Base-by-base conservation (phyloP, 2,797 vertebrate genomes). In the Nannoperca obscura region DNA sequence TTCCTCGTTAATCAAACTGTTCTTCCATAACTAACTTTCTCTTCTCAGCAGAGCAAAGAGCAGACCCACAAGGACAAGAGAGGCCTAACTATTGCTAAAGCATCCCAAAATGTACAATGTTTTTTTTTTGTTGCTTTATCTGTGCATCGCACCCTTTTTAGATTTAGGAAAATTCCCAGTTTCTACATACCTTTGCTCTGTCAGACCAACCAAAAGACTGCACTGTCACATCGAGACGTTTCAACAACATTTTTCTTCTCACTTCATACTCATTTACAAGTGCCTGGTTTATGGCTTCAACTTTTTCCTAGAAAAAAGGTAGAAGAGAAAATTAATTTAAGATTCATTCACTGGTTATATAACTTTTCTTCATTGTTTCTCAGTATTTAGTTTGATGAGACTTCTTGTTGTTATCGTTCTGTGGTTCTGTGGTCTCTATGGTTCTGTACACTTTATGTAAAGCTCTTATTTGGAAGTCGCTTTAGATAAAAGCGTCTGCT, bases 141-240 rank as follows among this genome's bases (percentile, higher is more conserved):
- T 15, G n/a, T 3, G 27, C 1, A 24, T n/a, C 24, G 32, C 42
- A 14, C 0, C 8, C 9, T 44, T 42, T 49, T 47, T 2, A 38
- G 4, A 20, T 49, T 53, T 0, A 47, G 2, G 15, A 67, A 38
- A 34, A 22, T 1, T 32, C 9, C 0, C 50, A 2, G 8, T 15
- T 55, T 22, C 9, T 34, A 72, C 65, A 11, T 95, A 99, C 98
- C 97, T 99, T 99, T 54, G 98, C 98, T 96, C 92, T 95, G 30
- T 97, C 97, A 49, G 98, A 99, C 98, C 98, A 99, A 76, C 98
- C 97, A 7, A 99, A 99, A 10, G 98, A 99, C 91, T 99, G 98
- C 70, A 99, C 96, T 0, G 98, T 99, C 83, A 99, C 97, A 83
- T 99, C 98, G 60, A 99, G 95, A 88, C 98, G 97, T 83, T 99